Evolutionary conservation across 2,797 vertebrate species (phyloP).

Genomic region (Glossophaga mutica): DNA sequence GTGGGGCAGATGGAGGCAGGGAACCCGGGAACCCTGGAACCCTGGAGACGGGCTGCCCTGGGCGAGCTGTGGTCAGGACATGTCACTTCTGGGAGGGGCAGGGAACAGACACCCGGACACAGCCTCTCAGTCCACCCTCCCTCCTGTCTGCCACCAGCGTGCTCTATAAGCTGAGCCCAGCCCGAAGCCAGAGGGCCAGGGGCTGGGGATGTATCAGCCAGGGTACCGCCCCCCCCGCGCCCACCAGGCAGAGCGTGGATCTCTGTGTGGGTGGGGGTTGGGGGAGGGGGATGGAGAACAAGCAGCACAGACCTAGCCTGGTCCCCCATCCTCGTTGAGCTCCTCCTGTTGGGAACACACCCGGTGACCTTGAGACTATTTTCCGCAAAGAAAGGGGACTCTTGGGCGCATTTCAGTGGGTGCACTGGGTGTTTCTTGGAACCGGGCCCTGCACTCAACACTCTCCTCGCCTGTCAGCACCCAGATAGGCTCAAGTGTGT

Average conservation of each 20-base stretch:
- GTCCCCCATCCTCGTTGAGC: not conserved
- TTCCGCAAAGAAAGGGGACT: slow-evolving; percentile 8
- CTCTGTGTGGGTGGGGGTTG: not conserved
- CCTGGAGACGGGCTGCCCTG: not conserved
- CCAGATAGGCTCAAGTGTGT: slow-evolving; percentile 63
- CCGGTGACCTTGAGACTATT: slow-evolving; percentile 50
- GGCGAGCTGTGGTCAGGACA: rapidly evolving
- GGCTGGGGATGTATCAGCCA: not conserved
- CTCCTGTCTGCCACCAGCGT: not conserved
- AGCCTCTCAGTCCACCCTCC: not conserved
- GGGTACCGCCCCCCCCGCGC: no score
- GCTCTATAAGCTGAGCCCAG: not conserved
- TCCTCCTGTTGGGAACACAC: not conserved
- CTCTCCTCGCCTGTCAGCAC: slow-evolving; percentile 67
- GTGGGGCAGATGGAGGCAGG: not conserved
- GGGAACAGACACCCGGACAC: not conserved
- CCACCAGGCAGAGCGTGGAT: not conserved
- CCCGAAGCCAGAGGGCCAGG: not conserved
- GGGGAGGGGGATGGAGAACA: rapidly evolving
- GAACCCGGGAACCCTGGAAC: no score
- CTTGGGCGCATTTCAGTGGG: not conserved
- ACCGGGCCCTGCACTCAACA: not conserved
- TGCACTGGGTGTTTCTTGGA: slow-evolving; percentile 41
- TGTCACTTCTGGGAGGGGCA: not conserved
- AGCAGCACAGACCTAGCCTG: not conserved